Base-by-base conservation (phyloP, 1,140 invertebrate genomes). In the Plutomurus gul region DNA sequence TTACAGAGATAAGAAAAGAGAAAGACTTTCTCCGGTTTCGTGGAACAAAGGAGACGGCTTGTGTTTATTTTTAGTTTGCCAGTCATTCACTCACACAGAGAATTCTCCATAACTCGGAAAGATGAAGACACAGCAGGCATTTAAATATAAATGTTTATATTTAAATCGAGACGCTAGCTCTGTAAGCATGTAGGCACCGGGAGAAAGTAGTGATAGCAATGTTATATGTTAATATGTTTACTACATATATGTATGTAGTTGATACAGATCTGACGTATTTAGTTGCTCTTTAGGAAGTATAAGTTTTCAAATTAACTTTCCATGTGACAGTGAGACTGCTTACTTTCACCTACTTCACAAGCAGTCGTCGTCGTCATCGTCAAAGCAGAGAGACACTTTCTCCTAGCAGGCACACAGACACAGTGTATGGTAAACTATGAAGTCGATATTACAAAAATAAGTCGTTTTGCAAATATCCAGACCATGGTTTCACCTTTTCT, bases 281-380 rank as follows among this genome's bases (percentile, higher is more conserved):
- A n/a, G n/a, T 43, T 43, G 39, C n/a, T 43, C 39, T 43, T 10
- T n/a, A 43, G 39, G 39, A n/a, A 30, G 18, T 65, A 30, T 27
- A 65, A 33, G 30, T 65, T 65, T 65, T 33, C 13, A 65, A 65
- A 65, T 65, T 65, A 65, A 65, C 56, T 65, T 65, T 65, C 25
- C 36, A 16, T 16, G 11, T 3, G 10, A 56, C 51, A 56, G n/a
- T n/a, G 30, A 56, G 27, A 65, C 30, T 30, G 1, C 36, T 4
- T n/a, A n/a, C 46, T 33, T 30, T 65, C 25, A 65, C 25, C 56
- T n/a, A 33, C 18, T 33, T 65, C n/a, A n/a, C n/a, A n/a, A 30
- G 16, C 36, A 18, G 10, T 65, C 56, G 27, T 65, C 30, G 30
- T 65, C n/a, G 56, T 65, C 36, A 30, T n/a, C 30, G 56, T 65